Base-by-base conservation (phyloP, 2,113 vertebrate genomes). In the Oriolus oriolus region DNA sequence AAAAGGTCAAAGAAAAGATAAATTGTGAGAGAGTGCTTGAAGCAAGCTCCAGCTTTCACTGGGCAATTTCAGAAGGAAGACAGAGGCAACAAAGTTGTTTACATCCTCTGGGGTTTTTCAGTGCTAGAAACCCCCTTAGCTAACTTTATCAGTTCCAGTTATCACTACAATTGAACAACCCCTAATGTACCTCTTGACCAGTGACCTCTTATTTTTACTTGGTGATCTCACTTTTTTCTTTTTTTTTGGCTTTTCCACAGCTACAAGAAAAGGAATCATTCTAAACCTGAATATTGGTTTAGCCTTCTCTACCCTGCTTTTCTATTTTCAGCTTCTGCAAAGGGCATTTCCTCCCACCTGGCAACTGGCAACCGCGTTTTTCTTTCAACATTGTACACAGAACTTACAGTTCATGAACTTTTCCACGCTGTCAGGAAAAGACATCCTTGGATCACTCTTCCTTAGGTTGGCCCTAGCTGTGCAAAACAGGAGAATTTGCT, bases 1-100 rank as follows among this genome's bases (percentile, higher is more conserved):
- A 95, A 82, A 86, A 90, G 78, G 92, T 94, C 81, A 90, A 88
- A 85, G 53, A 88, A 70, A 94, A 90, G 84, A 93, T 64, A 80
- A 94, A 96, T 61, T 76, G 84, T 94, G 78, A 85, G 80, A 75
- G 53, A 79, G 28, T 61, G 78, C 88, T 83, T 90, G 82, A 93
- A 93, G 87, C 45, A 83, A 91, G 59, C 49, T 80, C 45, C 28
- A 45, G 66, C 44, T 83, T 90, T 89, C 70, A 69, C 74, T 79
- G 53, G 42, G 82, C 57, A 87, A 79, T 85, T 94, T 95, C 85
- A 85, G 70, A 93, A 91, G 53, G 41, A 91, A 91, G 57, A 71
- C 69, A 87, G 84, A 56, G 23, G 22, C 37, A 85, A 82, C 28
- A 52, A 82, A 56, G 28, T 79, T 94, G 81, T 94, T 96, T 93